Base-by-base conservation (phyloP, 2,113 vertebrate species). In the Aegotheles bennettii region DNA sequence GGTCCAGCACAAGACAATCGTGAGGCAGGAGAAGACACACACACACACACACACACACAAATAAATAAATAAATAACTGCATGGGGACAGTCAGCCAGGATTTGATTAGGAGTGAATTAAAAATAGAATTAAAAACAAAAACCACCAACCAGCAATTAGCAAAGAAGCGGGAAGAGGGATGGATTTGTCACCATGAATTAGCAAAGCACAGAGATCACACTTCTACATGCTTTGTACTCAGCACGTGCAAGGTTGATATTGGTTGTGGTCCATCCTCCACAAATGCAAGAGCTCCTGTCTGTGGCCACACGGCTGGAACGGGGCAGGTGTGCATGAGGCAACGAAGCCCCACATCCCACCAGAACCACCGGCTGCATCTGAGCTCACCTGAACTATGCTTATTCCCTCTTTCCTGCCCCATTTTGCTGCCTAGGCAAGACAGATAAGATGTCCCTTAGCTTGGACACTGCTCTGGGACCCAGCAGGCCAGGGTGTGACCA, bases 41-140 rank as follows among this genome's bases (percentile, higher is more conserved):
- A 53, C 48, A 51, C 10, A 40, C 65, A 87, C 11, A 57, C 11
- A 57, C 21, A 42, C 13, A 42, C 29, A 74, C 19, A 29, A 79
- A 59, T 28, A 82, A 92, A 93, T 23, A 93, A 95, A 89, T 35
- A 94, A 65, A 94, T 69, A 94, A 24, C 76, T 16, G 38, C 80
- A 96, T 1, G 8, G 89, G 93, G 91, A 96, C 92, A 80, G 90
- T 79, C 83, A 93, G 82, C 78, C 90, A 96, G 83, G 77, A 95
- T 95, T 97, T 87, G 86, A 96, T 97, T 96, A 97, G 88, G 64
- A 96, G 91, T 2, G 9, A 95, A 97, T 97, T 97, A 96, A 98
- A 98, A 97, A 95, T 29, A 95, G 92, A 97, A 97, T 94, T 88
- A 95, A 97, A 93, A 97, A 57, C 93, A 94, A 97, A 98, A 97